Evolutionary conservation across 2,888 invertebrate genomes (phyloP).

Genomic region (Lasius platythorax): DNA sequence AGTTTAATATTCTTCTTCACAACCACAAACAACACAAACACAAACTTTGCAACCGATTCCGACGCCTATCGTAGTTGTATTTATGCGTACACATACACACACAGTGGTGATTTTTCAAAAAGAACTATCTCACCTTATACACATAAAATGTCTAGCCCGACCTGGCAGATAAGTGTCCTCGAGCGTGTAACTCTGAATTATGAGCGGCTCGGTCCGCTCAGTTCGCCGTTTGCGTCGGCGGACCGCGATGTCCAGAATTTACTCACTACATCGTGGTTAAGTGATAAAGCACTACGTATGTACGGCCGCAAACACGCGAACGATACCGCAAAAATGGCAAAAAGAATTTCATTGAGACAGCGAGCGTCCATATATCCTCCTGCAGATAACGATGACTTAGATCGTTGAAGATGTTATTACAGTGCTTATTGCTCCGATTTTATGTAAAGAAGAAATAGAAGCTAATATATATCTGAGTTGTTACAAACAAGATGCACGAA

Average conservation of each 20-base stretch:
- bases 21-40: background rate
- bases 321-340: constrained; percentile 47
- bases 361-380: constrained; percentile 32
- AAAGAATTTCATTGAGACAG: constrained; percentile 45
- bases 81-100: constrained; percentile 13
- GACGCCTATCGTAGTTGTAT: constrained; percentile 3
- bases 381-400: constrained; percentile 24
- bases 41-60: background rate
- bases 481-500: background rate
- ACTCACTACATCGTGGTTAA: constrained; percentile 56
- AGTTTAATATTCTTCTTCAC: background rate
- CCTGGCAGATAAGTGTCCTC: constrained; percentile 72
- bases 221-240: constrained; percentile 65
- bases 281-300: constrained; percentile 68
- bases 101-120: constrained; percentile 41
- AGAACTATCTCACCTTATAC: constrained; percentile 40
- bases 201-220: constrained; percentile 66
- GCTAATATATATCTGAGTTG: background rate
- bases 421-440: background rate
- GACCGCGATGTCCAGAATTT: constrained; percentile 63
- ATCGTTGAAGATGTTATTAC: constrained; percentile 8
- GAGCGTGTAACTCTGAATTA: constrained; percentile 77
- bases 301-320: constrained; percentile 35
- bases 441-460: background rate
- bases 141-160: constrained; percentile 57